Conservation (phyloP, 2,113 vertebrate genomes). For the Hippocampus barbouri region DNA sequence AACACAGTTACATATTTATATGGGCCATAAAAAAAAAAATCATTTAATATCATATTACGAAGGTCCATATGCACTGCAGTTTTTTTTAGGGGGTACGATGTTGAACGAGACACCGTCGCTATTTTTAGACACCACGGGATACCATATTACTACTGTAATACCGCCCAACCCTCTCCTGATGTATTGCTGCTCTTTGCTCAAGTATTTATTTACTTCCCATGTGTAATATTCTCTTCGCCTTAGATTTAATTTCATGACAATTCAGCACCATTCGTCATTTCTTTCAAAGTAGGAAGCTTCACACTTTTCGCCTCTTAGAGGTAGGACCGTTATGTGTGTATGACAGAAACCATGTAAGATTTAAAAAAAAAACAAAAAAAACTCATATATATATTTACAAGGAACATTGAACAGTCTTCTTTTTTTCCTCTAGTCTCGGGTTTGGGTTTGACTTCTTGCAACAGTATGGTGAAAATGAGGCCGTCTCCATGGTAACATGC, state of each 20-base stretch:
- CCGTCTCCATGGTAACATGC: conserved; percentile 67
- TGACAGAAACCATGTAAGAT: not conserved
- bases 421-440: conserved; percentile 22
- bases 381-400: not conserved
- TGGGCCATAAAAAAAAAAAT: too few species aligned
- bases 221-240: not conserved
- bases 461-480: conserved; percentile 64
- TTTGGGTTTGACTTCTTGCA: conserved; percentile 38
- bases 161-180: not conserved
- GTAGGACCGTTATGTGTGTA: not conserved
- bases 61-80: too few species aligned
- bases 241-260: conserved; percentile 31
- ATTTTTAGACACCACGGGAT: too few species aligned
- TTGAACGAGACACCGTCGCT: too few species aligned
- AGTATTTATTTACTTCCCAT: not conserved
- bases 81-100: too few species aligned
- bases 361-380: not conserved
- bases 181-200: not conserved
- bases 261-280: conserved; percentile 52
- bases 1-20: too few species aligned
- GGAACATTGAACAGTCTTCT: not conserved
- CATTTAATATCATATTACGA: too few species aligned
- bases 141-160: too few species aligned
- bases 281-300: not conserved
- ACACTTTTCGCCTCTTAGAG: too few species aligned